These are phyloP conservation scores for Oryzias dopingdopingensis DNA, from an alignment of 2,797 vertebrate species.

Conservation along the genomic window DNA sequence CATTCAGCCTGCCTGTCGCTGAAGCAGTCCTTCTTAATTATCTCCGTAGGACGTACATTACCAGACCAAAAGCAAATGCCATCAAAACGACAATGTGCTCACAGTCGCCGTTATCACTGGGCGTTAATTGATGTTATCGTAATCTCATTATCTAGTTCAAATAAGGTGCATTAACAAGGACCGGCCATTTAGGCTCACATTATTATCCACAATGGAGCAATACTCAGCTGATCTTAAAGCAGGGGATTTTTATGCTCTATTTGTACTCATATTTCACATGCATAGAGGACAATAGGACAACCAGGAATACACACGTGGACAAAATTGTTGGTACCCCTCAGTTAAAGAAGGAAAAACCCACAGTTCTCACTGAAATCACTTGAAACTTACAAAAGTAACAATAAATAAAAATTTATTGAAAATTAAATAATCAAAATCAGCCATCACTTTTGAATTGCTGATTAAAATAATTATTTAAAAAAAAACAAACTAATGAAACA, in stretches of 20 bases:
- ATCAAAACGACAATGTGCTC: conserved; percentile 63
- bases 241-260: not conserved
- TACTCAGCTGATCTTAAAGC: not conserved
- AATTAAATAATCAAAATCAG: no score
- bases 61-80: conserved; percentile 72
- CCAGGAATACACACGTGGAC: no score
- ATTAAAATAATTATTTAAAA: no score
- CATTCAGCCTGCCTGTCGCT: conserved; percentile 63
- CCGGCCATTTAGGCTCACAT: conserved; percentile 41
- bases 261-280: no score
- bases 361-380: no score
- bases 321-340: no score
- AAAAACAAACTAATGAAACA: no score
- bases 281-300: no score
- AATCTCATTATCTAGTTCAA: conserved; percentile 65
- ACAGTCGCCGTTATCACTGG: conserved; percentile 50
- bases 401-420: no score
- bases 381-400: no score
- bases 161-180: conserved; percentile 65
- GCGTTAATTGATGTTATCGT: conserved; percentile 71
- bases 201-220: conserved; percentile 44
- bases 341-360: no score
- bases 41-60: conserved; percentile 74
- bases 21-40: conserved; percentile 72
- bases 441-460: no score